phyloP scores from a whole-genome alignment of 2,113 vertebrate species.

The Chloropsis cyanopogon region DNA sequence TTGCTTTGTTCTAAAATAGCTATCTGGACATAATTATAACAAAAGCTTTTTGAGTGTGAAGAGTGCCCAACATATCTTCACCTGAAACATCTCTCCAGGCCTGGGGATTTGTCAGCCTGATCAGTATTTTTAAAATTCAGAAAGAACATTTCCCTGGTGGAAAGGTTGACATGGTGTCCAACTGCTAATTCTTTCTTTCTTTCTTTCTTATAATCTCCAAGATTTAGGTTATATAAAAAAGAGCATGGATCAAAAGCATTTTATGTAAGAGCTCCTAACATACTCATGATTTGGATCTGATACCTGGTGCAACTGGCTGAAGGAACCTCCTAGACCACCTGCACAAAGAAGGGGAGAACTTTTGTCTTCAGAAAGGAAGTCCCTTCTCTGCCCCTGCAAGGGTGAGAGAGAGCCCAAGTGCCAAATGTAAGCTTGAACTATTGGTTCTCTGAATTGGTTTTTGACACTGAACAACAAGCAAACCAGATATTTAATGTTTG shows the following conservation, averaged over 20 bases:
- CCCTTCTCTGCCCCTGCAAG: background rate
- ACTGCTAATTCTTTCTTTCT: background rate
- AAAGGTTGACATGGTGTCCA: background rate
- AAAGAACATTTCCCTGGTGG: background rate
- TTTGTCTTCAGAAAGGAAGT: background rate
- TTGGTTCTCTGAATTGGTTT: background rate
- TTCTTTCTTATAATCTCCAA: background rate
- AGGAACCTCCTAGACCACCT: background rate
- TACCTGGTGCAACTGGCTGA: background rate
- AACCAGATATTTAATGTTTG: background rate
- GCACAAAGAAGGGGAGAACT: background rate
- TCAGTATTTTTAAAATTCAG: background rate
- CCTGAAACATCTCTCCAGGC: background rate
- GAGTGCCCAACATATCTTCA: background rate
- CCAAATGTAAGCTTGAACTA: background rate
- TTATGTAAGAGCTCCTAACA: background rate
- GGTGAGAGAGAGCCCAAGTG: background rate
- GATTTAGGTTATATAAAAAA: background rate
- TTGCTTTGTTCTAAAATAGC: background rate
- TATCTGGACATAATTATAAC: background rate
- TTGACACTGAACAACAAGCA: background rate
- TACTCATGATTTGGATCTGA: background rate
- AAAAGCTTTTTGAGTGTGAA: background rate
- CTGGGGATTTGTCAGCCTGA: background rate
- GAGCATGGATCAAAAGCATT: background rate